Conservation (phyloP, 2,113 vertebrate species). For the Orthonyx spaldingii region DNA sequence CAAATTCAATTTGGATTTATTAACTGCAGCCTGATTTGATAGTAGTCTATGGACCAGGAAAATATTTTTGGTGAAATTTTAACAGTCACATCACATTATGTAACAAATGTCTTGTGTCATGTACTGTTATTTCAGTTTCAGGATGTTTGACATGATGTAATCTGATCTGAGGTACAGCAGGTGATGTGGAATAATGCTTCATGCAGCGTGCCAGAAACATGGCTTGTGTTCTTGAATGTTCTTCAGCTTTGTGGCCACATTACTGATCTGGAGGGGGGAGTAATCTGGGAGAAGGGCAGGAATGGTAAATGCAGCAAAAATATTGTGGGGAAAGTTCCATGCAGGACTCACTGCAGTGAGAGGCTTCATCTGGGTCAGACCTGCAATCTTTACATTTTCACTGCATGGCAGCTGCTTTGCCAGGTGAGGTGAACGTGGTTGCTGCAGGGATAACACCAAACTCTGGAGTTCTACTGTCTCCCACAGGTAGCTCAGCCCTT, state of each 20-base stretch:
- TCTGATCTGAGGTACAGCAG: neutral
- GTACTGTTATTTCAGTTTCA: neutral
- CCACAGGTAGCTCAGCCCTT: neutral
- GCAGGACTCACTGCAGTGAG: neutral
- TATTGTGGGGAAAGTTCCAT: fast-evolving
- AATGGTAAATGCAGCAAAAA: neutral
- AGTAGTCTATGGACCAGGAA: neutral
- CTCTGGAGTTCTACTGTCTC: neutral
- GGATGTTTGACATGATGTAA: neutral
- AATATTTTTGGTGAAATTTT: neutral
- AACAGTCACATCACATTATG: neutral
- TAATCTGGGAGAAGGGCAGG: neutral
- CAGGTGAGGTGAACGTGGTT: neutral
- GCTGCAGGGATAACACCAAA: neutral
- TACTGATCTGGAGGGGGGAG: neutral
- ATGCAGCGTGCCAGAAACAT: neutral
- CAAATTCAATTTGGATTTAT: neutral
- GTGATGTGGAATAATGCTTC: neutral
- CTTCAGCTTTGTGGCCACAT: neutral
- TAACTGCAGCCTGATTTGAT: conserved; percentile 3
- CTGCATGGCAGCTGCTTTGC: neutral
- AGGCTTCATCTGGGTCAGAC: neutral
- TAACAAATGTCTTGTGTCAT: neutral
- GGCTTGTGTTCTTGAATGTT: neutral
- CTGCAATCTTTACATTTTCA: neutral